Evolutionary conservation across 2,888 invertebrate genomes (phyloP), one percentile per base, ranked within the genome.

Genomic region (Lomographa bimaculata): DNA sequence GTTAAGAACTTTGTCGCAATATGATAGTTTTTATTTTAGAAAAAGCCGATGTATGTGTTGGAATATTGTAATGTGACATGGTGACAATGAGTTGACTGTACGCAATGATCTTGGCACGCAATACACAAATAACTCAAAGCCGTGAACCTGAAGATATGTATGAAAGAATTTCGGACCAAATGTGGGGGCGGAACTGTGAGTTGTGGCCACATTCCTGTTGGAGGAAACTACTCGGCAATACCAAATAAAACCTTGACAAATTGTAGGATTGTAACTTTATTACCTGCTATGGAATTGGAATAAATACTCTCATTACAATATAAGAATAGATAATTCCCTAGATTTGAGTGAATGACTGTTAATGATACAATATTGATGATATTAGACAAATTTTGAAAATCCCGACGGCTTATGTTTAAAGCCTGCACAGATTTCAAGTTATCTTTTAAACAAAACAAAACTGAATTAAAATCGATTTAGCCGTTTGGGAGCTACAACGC

Each of bases 81-180:
- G 63, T 62, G 54, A 50, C 47, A 39, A 34, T 46, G 41, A 35
- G 37, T 48, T 45, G 40, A 46, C 49, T 54, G 48, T 46, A 38
- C 56, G 19, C 19, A 34, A 30, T 38, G 29, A 43, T 53, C 58
- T 64, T 68, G 64, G 66, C 68, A 68, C 58, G 57, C 57, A 46
- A 57, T 50, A 50, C 50, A 54, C 49, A 62, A 65, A 66, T 64
- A 69, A 47, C 50, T 50, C 53, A 40, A 43, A 64, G 55, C 74
- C 75, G 39, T 77, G 78, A 79, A 79, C 77, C 64, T 71, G 57
- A 60, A 47, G 4, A 39, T 52, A 55, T 54, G 58, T 64, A 61
- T 52, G 60, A 58, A 68, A 51, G 50, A 21, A 42, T 54, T 48
- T 37, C 39, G 45, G 35, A 28, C 18, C 10, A 18, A 45, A 27